phyloP scores from a whole-genome alignment of 2,113 vertebrate genomes.

The Halichoerus grypus region DNA sequence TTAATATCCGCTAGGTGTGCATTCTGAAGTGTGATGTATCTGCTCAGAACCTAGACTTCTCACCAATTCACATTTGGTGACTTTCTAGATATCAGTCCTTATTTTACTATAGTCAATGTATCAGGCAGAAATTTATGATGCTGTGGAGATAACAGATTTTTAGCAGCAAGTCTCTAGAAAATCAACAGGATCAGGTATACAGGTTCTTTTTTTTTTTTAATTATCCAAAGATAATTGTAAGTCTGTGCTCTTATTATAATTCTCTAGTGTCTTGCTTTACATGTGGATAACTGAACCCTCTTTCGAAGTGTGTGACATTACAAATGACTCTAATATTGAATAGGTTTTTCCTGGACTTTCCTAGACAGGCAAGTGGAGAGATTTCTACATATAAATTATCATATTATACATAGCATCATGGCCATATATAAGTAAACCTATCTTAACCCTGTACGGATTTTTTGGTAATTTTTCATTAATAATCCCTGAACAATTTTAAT shows the following conservation, averaged over 20 bases:
- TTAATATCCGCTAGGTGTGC: not conserved
- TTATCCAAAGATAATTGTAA: slow-evolving; percentile 7
- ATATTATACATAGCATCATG: not conserved
- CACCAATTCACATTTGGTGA: not conserved
- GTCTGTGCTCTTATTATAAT: not conserved
- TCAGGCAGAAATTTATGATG: not conserved
- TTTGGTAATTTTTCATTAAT: slow-evolving; percentile 49
- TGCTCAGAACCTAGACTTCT: not conserved
- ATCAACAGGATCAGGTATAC: not conserved
- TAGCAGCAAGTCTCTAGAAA: not conserved
- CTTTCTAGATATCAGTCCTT: not conserved
- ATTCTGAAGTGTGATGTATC: not conserved
- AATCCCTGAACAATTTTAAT: not conserved
- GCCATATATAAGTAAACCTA: not conserved
- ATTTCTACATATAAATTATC: not conserved
- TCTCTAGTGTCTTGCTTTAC: not conserved
- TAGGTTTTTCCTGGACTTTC: slow-evolving; percentile 19
- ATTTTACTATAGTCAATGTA: not conserved
- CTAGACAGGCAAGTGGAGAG: not conserved
- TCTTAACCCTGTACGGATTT: not conserved
- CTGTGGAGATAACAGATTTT: not conserved
- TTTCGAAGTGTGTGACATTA: not conserved
- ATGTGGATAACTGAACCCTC: not conserved
- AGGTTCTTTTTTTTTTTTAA: not conserved
- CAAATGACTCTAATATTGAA: not conserved